Evolutionary conservation across 1,140 invertebrate genomes (phyloP).

Genomic region (Chrysomallon squamiferum): DNA sequence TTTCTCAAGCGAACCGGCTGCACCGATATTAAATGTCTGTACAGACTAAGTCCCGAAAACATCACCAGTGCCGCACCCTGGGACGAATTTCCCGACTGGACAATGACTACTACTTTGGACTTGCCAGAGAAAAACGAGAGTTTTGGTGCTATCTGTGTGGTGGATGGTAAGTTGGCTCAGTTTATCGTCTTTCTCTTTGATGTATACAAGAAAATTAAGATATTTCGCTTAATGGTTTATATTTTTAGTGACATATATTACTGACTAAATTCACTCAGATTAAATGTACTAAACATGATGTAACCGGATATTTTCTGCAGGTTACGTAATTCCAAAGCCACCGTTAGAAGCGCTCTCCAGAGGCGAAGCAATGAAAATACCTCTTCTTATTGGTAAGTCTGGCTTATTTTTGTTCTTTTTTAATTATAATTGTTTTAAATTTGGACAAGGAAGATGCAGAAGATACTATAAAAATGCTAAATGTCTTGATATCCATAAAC

Average conservation of each 20-base stretch:
- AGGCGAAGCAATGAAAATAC: not conserved
- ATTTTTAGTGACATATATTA: too few species aligned
- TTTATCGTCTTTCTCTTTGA: not conserved
- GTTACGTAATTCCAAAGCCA: not conserved
- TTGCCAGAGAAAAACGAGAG: slow-evolving; percentile 19
- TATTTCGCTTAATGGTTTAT: too few species aligned
- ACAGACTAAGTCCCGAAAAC: slow-evolving; percentile 23
- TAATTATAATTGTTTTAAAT: not conserved
- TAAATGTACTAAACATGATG: too few species aligned
- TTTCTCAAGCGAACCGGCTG: slow-evolving; percentile 36
- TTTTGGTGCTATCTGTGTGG: slow-evolving; percentile 36
- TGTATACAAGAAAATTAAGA: not conserved
- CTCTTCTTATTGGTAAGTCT: not conserved
- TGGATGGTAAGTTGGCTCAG: slow-evolving; percentile 31
- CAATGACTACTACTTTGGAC: slow-evolving; percentile 27
- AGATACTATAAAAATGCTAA: not conserved
- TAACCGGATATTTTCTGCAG: too few species aligned
- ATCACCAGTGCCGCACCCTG: slow-evolving; percentile 30
- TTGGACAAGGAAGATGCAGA: not conserved
- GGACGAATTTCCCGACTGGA: slow-evolving; percentile 31
- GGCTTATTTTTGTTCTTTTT: not conserved
- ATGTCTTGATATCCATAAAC: not conserved
- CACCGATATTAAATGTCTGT: slow-evolving; percentile 31
- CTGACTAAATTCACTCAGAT: not conserved
- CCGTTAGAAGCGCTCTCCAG: not conserved